Percentiles rank a stretch among this genome's conserved stretches.
Conservation (phyloP, 2,113 vertebrate species). For the Trogon melanurus region DNA sequence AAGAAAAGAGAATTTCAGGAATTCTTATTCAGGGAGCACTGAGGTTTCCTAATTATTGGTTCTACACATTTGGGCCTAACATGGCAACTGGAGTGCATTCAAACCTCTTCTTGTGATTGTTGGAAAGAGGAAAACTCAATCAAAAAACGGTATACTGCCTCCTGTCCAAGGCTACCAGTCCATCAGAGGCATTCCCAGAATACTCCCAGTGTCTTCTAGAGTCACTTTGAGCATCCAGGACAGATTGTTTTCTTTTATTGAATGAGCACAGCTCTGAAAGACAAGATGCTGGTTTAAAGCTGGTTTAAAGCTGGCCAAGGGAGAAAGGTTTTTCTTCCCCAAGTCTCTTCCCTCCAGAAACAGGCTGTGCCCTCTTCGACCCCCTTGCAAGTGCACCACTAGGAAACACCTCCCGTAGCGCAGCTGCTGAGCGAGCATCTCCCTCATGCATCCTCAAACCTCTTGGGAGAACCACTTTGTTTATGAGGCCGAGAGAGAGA, state of each 20-base stretch:
- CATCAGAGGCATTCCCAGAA: background rate
- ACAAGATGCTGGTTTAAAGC: background rate
- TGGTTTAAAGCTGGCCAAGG: background rate
- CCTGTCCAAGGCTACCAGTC: background rate
- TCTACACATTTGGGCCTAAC: background rate
- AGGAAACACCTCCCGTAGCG: background rate
- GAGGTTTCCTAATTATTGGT: background rate
- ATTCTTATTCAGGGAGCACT: background rate
- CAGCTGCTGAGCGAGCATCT: constrained; percentile 60
- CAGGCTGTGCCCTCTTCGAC: background rate
- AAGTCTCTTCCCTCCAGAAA: background rate
- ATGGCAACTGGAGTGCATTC: background rate
- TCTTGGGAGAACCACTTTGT: background rate
- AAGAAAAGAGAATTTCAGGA: background rate
- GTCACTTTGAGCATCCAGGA: background rate
- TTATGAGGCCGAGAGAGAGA: constrained; percentile 38
- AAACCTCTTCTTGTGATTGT: background rate
- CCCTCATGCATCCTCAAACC: constrained; percentile 53
- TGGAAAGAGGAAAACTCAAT: background rate
- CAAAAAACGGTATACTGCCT: background rate
- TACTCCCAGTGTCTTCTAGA: background rate
- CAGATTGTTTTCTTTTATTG: background rate
- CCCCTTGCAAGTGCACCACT: background rate
- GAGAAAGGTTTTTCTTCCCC: background rate
- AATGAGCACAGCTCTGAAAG: background rate